Conservation (phyloP, 2,113 vertebrate species). For the Hippoglossus stenolepis region DNA sequence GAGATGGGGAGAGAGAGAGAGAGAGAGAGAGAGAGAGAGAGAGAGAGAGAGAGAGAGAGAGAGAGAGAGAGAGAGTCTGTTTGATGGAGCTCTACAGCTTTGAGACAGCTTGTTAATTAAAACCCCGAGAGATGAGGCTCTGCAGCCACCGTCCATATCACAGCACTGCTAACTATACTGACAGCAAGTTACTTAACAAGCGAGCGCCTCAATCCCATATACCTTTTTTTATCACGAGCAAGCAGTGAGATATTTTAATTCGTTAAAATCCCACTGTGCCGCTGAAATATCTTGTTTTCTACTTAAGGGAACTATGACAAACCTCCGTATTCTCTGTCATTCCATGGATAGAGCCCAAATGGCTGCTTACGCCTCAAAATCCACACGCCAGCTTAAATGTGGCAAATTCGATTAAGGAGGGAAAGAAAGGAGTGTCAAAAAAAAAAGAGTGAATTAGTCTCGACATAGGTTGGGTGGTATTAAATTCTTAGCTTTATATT, state of each 20-base stretch:
- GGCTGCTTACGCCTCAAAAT: conserved; percentile 71
- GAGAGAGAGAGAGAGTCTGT: conserved; percentile 64
- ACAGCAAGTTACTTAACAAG: conserved; percentile 85
- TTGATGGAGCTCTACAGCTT: conserved; percentile 81
- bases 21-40: conserved; percentile 64
- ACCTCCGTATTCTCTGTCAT: conserved; percentile 72
- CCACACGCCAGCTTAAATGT: conserved; percentile 74
- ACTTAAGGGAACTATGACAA: conserved; percentile 77
- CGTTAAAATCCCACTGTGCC: conserved; percentile 78
- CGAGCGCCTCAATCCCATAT: conserved; percentile 71
- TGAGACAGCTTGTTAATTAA: conserved; percentile 87
- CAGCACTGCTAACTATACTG: conserved; percentile 85
- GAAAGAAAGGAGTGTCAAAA: conserved; percentile 71
- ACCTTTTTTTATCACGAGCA: conserved; percentile 74
- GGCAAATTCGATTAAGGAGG: conserved; percentile 79
- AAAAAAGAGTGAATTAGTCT: conserved; percentile 73
- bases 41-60: conserved; percentile 23
- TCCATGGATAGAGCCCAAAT: conserved; percentile 69
- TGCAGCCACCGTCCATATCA: conserved; percentile 84
- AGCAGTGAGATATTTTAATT: conserved; percentile 81
- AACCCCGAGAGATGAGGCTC: conserved; percentile 84
- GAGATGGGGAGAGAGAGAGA: conserved; percentile 28
- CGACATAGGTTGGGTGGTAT: conserved; percentile 71
- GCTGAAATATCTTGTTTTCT: conserved; percentile 79
- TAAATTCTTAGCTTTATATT: conserved; percentile 69